Base-by-base conservation (phyloP, 2,888 invertebrate species). In the Pheosia gnoma region DNA sequence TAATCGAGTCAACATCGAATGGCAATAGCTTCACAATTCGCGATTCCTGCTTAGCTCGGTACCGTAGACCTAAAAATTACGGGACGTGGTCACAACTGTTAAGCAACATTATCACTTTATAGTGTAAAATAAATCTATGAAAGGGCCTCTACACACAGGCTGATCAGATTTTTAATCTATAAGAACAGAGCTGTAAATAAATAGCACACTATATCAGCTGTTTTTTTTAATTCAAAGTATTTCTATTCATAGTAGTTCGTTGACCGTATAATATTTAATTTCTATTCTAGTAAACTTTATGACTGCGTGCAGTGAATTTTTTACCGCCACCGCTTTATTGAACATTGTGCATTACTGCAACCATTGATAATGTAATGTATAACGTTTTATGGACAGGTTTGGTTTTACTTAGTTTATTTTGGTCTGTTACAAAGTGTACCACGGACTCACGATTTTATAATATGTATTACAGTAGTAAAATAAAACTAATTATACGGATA, bases 401-500 rank as follows among this genome's bases (percentile, higher is more conserved):
- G 61, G 59, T 72, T 61, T 65, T 52, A 59, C 57, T 54, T 51
- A 54, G 62, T 69, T 68, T 78, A 77, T 80, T 77, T 79, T 73
- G 62, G 66, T 57, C 59, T 59, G 58, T 59, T 41, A 58, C 64
- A 9, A 9, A 55, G 66, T 61, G 59, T 70, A 74, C 74, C 52
- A 74, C 8, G 5, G 4, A 25, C 6, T 10, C 38, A 7, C 9
- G 8, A 38, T 3, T 9, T 49, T 47, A 43, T 37, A 36, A 49
- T 5, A 4, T 49, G 11, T 25, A 25, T 25, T 2, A 25, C 25
- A 25, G 25, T 25, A 25, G 25, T 25, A 25, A 2, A 25, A 25
- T 25, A 25, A 25, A 25, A 25, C 25, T 25, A 25, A 25, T 25
- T 25, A 25, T 25, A 1, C 25, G 25, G 25, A 25, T 25, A 1